Percentiles rank a stretch among this genome's conserved stretches.
Conservation (phyloP, 2,888 invertebrate genomes). For the Ophion ventricosus region DNA sequence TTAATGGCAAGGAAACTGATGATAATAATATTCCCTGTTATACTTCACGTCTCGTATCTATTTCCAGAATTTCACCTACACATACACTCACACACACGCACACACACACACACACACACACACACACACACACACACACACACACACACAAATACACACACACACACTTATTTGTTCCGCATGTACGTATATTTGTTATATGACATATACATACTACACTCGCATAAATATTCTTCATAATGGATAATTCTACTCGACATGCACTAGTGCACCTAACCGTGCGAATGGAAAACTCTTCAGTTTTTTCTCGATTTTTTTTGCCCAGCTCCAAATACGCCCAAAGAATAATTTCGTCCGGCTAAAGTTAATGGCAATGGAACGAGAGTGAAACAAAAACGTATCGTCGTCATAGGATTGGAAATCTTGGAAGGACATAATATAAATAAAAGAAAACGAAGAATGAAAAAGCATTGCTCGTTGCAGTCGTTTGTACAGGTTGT, state of each 20-base stretch:
- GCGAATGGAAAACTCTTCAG: background rate
- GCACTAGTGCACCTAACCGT: background rate
- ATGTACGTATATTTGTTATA: background rate
- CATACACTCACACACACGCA: background rate
- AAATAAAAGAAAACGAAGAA: background rate
- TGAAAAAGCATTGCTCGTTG: background rate
- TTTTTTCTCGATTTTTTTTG: background rate
- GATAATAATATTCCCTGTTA: slow-evolving; percentile 15
- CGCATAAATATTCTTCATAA: background rate
- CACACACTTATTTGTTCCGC: background rate
- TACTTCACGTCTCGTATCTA: background rate
- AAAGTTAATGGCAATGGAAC: background rate
- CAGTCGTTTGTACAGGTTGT: background rate
- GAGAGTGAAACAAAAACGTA: background rate
- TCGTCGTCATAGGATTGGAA: background rate
- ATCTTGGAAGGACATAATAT: background rate
- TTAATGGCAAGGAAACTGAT: slow-evolving; percentile 23
- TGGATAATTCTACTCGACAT: background rate
- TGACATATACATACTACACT: background rate
- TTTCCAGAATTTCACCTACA: background rate
- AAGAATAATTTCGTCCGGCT: background rate
- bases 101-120: background rate
- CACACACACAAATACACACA: background rate
- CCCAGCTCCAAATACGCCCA: background rate
- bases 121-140: background rate